phyloP scores from a whole-genome alignment of 2,888 invertebrate genomes.

The Lymantria dispar region DNA sequence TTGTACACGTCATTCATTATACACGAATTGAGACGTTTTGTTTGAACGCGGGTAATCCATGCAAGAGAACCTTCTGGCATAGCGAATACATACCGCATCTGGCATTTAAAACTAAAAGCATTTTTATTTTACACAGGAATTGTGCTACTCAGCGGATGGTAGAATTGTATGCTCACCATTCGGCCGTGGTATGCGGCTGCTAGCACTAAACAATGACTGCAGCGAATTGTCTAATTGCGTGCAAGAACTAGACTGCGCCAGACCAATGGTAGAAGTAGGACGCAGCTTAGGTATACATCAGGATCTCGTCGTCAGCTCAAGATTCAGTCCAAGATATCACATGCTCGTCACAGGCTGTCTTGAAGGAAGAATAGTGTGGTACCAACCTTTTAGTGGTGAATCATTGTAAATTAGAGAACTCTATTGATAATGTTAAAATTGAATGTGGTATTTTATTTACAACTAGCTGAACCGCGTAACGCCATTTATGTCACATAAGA shows the following conservation, averaged over 20 bases:
- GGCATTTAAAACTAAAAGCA: background rate
- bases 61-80: background rate
- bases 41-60: no score
- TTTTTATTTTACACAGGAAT: slow-evolving; percentile 75
- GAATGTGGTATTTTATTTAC: no score
- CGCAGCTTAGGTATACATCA: slow-evolving; percentile 87
- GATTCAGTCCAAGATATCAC: slow-evolving; percentile 94
- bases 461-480: no score
- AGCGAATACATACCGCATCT: background rate
- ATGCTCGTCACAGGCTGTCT: slow-evolving; percentile 95
- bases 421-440: no score
- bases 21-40: no score
- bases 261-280: slow-evolving; percentile 82
- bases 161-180: slow-evolving; percentile 95
- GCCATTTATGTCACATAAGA: no score
- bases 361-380: slow-evolving; percentile 94
- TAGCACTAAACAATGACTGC: slow-evolving; percentile 90
- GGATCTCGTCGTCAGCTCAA: slow-evolving; percentile 93
- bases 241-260: slow-evolving; percentile 34
- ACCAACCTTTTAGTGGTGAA: slow-evolving; percentile 86
- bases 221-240: slow-evolving; percentile 88
- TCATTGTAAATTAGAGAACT: no score
- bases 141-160: slow-evolving; percentile 95
- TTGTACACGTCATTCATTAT: no score
- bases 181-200: slow-evolving; percentile 91